These are phyloP conservation scores for Drosophila quinaria DNA, from an alignment of 2,888 invertebrate species.

Conservation along the genomic window DNA sequence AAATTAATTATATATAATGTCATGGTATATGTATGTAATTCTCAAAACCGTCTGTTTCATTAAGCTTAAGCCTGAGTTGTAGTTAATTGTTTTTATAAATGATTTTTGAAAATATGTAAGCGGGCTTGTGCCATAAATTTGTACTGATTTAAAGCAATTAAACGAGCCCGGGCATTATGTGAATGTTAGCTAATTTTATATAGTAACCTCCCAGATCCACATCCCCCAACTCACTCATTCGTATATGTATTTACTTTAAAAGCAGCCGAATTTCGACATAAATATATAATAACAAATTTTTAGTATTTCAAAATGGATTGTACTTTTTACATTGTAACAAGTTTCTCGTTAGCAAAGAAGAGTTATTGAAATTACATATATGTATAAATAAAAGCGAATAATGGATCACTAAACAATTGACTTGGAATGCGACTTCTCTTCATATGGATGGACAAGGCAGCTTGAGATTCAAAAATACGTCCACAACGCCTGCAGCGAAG, in stretches of 20 bases:
- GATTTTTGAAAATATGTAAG: constrained; percentile 54
- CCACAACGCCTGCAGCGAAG: constrained; percentile 77
- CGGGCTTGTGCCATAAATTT: constrained; percentile 54
- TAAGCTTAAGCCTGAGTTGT: constrained; percentile 75
- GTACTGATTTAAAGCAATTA: constrained; percentile 58
- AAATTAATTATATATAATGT: constrained; percentile 67
- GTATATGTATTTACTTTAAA: constrained; percentile 55
- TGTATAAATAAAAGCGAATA: constrained; percentile 64
- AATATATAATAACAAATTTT: constrained; percentile 44
- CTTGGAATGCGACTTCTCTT: constrained; percentile 28
- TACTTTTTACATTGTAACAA: constrained; percentile 60
- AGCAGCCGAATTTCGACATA: constrained; percentile 52
- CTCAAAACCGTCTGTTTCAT: constrained; percentile 69
- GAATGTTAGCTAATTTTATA: constrained; percentile 81
- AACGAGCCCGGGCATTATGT: constrained; percentile 59
- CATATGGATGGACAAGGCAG: constrained; percentile 65
- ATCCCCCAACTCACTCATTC: constrained; percentile 37
- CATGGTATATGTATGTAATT: constrained; percentile 66
- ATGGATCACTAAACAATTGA: constrained; percentile 51
- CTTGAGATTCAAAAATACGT: constrained; percentile 62
- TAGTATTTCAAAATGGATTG: constrained; percentile 55
- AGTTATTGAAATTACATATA: constrained; percentile 66
- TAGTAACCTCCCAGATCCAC: constrained; percentile 57
- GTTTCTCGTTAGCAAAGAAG: constrained; percentile 74
- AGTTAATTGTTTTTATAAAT: constrained; percentile 77